Evolutionary conservation across 2,797 vertebrate genomes (phyloP), one percentile per base, ranked within the genome.

Genomic region (Gymnopithys bicolor): DNA sequence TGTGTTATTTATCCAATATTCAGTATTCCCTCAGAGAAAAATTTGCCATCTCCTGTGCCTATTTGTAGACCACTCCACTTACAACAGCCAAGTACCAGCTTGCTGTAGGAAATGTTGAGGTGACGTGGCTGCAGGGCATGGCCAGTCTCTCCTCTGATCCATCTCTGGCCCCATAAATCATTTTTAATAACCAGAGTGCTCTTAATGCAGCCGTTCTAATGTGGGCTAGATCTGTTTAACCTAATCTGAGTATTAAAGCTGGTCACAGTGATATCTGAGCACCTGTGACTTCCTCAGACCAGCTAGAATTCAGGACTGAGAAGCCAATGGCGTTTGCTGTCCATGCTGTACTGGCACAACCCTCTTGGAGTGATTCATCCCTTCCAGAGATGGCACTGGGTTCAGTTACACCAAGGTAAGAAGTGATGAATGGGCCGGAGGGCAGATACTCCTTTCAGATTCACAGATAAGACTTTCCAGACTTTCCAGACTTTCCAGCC

Each of bases 271-370:
- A 93, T 93, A 94, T 93, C 83, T 90, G 94, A 96, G 87, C 83
- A 93, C 91, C 91, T 95, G 94, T 74, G 87, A 96, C 87, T 96
- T 94, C 94, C 89, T 93, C 89, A 51, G 77, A 58, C 33, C 84
- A 92, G 83, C 87, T 87, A 95, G 84, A 93, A 84, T 95, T 94
- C 76, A 87, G 79, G 33, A 55, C 73, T 78, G 66, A 1, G 70
- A 89, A 94, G 91, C 84, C 93, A 94, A 5, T 90, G 90, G 80
- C 75, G 93, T 96, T 87, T 97, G 60, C 91, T 94, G 70, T 82
- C 82, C 77, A 11, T 25, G 85, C 74, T 82, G 37, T 74, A 68
- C 80, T 88, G 91, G 48, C 91, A 91, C 16, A 62, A 91, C 87
- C 80, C 74, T 91, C 59, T 12, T 63, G 45, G 70, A 41, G 24